Percentiles rank a stretch among this genome's conserved stretches.
Conservation (phyloP, 2,888 invertebrate genomes). For the Sympetrum striolatum region DNA sequence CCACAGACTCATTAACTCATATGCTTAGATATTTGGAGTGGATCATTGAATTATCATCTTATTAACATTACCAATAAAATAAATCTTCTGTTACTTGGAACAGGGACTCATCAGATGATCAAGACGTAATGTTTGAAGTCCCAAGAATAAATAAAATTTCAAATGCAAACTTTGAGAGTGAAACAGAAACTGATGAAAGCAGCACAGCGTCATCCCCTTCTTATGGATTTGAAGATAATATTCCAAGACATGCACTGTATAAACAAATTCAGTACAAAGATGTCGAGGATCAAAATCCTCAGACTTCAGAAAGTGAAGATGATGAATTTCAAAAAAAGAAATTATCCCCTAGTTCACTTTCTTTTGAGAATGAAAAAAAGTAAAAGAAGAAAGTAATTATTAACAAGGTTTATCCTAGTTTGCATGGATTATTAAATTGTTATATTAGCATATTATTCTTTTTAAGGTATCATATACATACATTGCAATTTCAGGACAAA, state of each 20-base stretch:
- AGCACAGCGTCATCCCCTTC: neutral
- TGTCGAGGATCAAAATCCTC: slow-evolving; percentile 19
- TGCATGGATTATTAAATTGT: neutral
- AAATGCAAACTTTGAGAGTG: neutral
- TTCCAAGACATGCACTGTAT: neutral
- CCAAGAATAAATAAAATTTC: neutral
- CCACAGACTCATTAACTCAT: no score
- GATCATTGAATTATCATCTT: no score
- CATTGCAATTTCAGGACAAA: no score
- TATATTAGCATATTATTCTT: no score
- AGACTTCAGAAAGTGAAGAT: neutral
- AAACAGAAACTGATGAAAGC: neutral
- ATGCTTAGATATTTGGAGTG: no score
- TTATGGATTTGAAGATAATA: neutral
- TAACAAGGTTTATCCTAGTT: neutral
- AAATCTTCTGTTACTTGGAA: neutral
- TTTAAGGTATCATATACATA: no score
- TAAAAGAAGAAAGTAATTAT: neutral
- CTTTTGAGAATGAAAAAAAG: neutral
- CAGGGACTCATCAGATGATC: slow-evolving; percentile 19
- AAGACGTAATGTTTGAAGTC: neutral
- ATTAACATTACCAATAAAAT: no score
- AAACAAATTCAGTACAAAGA: slow-evolving; percentile 13
- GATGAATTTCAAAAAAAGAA: neutral
- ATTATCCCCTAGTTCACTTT: neutral